phyloP scores from a whole-genome alignment of 2,888 invertebrate species.

The Dryadula phaetusa region DNA sequence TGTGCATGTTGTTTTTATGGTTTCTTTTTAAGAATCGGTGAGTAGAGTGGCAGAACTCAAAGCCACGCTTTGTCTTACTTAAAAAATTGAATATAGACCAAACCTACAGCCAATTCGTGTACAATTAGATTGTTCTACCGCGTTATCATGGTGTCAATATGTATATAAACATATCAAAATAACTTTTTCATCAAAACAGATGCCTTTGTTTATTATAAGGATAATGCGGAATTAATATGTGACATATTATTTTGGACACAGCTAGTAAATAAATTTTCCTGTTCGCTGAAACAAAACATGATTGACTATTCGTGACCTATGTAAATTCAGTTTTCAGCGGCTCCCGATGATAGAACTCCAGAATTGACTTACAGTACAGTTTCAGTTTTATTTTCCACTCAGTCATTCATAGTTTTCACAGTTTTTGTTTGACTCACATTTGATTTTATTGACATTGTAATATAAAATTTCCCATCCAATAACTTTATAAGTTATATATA shows the following conservation, averaged over 20 bases:
- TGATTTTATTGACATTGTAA: constrained; percentile 17
- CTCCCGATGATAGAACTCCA: neutral
- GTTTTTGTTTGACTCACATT: constrained; percentile 4
- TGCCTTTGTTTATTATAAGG: neutral
- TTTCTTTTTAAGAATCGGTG: no score
- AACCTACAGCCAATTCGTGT: no score
- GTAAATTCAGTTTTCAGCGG: constrained; percentile 32
- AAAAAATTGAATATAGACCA: no score
- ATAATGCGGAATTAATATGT: constrained; percentile 1
- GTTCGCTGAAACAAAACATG: constrained; percentile 35
- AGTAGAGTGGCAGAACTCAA: no score
- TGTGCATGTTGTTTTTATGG: no score
- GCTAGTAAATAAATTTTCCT: constrained; percentile 34
- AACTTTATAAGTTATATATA: neutral
- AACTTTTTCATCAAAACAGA: neutral
- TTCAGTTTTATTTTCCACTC: neutral
- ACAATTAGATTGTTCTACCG: no score
- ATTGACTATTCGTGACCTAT: constrained; percentile 34
- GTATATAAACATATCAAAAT: neutral
- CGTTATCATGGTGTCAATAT: no score
- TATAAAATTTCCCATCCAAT: neutral
- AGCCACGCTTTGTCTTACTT: no score
- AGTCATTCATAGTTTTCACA: neutral
- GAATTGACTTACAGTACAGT: constrained; percentile 7
- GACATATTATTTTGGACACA: neutral